Base-by-base conservation (phyloP, 2,888 invertebrate species). In the Phoenoteleia sp. region DNA sequence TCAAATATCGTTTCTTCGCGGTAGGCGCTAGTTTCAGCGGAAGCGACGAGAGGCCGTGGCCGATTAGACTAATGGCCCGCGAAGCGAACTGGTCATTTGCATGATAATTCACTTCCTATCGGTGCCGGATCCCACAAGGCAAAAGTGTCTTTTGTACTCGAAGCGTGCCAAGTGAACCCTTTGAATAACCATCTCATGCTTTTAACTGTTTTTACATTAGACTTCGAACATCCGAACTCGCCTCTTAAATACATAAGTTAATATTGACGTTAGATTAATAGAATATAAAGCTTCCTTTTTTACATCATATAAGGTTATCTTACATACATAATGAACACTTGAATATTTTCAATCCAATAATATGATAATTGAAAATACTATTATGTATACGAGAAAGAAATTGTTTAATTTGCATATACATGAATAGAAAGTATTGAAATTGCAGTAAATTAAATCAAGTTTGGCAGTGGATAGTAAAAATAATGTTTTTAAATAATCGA, bases 1-100 rank as follows among this genome's bases (percentile, higher is more conserved):
- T 90, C 90, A 90, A 91, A 91, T 91, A 88, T 82, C 86, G 81
- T 86, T 86, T 83, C 83, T 81, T 81, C 72, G 80, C 83, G 75
- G 72, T 79, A 62, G 62, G 75, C 60, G 75, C 33, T 47, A 19
- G 62, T 54, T 79, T 75, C 69, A 62, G 54, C 56, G 71, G 76
- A 81, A 82, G 85, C 60, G 81, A 79, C 72, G 81, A 82, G 54
- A 79, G 75, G 71, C 85, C 86, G 83, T 86, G 87, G 85, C 86
- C 90, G 89, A 90, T 91, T 89, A 88, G 86, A 88, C 90, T 91
- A 91, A 91, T 91, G 91, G 90, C 66, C 87, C 89, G 88, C 85
- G 88, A 89, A 88, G 90, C 87, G 86, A 87, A 82, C 86, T 87
- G 86, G 84, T 89, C 86, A 91, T 91, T 91, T 91, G 89, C 90